Evolutionary conservation across 2,888 invertebrate species (phyloP).

Genomic region (Choristoneura rosaceana): DNA sequence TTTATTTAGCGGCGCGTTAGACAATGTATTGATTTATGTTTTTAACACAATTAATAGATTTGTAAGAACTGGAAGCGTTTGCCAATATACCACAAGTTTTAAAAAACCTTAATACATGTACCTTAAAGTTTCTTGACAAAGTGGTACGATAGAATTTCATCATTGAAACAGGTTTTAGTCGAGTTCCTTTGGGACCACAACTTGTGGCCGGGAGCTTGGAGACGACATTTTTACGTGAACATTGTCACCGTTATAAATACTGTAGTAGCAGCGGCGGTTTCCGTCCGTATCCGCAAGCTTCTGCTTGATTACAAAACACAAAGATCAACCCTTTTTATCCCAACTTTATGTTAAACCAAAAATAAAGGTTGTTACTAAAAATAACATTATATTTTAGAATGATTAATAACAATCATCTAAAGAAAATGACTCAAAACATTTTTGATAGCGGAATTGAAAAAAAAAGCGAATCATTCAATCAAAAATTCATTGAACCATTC

Average conservation of each 20-base stretch:
- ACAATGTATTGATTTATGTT: too few relatives aligned
- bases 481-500: slow-evolving; percentile 66
- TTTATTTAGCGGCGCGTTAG: background rate
- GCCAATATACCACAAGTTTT: background rate
- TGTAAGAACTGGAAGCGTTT: background rate
- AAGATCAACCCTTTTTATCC: slow-evolving; percentile 15
- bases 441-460: slow-evolving; percentile 28
- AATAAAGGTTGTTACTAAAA: background rate
- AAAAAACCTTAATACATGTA: background rate
- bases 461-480: slow-evolving; percentile 56
- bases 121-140: slow-evolving; percentile 49
- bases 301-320: slow-evolving; percentile 31
- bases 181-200: slow-evolving; percentile 34
- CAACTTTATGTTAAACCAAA: background rate
- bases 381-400: slow-evolving; percentile 19
- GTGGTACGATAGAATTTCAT: slow-evolving; percentile 45
- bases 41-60: background rate
- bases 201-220: slow-evolving; percentile 30
- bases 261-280: slow-evolving; percentile 27
- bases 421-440: slow-evolving; percentile 23
- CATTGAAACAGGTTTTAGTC: slow-evolving; percentile 37
- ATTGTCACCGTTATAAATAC: slow-evolving; percentile 41
- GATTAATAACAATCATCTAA: slow-evolving; percentile 18
- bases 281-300: slow-evolving; percentile 17
- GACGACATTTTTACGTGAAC: slow-evolving; percentile 42